Base-by-base conservation (phyloP, 2,113 vertebrate genomes). In the Fulmarus glacialis region DNA sequence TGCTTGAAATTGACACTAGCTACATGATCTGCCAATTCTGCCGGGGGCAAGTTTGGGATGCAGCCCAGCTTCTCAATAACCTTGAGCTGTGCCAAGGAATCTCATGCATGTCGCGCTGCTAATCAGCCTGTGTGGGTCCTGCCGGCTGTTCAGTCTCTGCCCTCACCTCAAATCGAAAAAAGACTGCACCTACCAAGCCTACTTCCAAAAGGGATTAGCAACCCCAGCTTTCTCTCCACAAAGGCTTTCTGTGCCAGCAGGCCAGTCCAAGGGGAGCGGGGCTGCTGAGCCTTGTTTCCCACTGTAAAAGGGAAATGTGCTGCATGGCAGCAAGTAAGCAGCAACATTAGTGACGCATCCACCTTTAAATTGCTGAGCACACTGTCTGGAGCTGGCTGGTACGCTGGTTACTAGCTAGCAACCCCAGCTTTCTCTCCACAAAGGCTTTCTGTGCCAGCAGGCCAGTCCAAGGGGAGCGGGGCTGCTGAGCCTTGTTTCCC, bases 21-120 rank as follows among this genome's bases (percentile, higher is more conserved):
- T 90, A 29, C 0, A 0, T n/a, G 64, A 93, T 72, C 60, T 96
- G 75, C 95, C 89, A 95, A 4, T 68, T 90, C 64, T 94, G 89
- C 97, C 4, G 3, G 58, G 66, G 62, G 95, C 92, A 93, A 90
- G 48, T 56, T 16, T 94, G 92, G 90, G 66, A 73, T 29, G 78
- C 62, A 87, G 90, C 84, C 97, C 92, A 82, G 74, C 34, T 72
- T 82, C 82, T 82, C 87, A 82, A 24, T 56, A 94, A 34, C 70
- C 56, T 82, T 7, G 11, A 1, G 0, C 34, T 21, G 48, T 64
- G 87, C 95, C 97, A 91, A 36, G 62, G 64, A 94, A 94, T 94
- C 64, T 91, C 64, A 71, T 4, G 40, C 70, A 60, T 32, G 62
- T 66, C 56, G 34, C 4, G 7, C 27, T 72, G 66, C 56, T 87